Base-by-base conservation (phyloP, 2,113 vertebrate species). In the Serinus canaria region DNA sequence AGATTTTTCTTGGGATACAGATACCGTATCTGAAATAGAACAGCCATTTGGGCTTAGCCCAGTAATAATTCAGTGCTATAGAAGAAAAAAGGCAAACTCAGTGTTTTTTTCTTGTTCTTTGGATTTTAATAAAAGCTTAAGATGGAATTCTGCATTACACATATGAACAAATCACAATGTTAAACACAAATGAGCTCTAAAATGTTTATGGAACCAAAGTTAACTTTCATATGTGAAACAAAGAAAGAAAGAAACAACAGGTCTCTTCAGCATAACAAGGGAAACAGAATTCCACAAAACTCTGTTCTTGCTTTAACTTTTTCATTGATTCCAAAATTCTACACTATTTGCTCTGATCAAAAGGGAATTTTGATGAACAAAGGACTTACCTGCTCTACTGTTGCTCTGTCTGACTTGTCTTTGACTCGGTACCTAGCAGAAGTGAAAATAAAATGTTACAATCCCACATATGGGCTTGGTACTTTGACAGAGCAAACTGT, bases 391-490 rank as follows among this genome's bases (percentile, higher is more conserved):
- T 99, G 99, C 85, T 99, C 99, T 18, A 99, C 99, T 6, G 99
- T 99, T 81, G 99, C 99, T 97, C 99, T 97, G 92, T 99, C 99
- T 7, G 99, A 98, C 92, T 99, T 99, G 96, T 99, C 99, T 97
- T 99, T 99, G 88, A 99, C 98, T 74, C 99, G 98, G 96, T 98
- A 99, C 98, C 99, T 99, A 97, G 86, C 43, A 86, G 62, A 92
- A 95, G 70, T 39, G 41, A 92, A 96, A 94, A 95, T 3, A 67
- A 58, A 77, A 43, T 11, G 0, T 64, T 21, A 81, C 10, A 46
- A 33, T 25, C 46, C 9, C 33, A 67, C 15, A 6, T 6, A 53
- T 0, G 4, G 56, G 27, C 27, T 77, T 4, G 1, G 30, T 31
- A 43, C 33, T 67, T 50, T 18, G 15, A 43, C 59, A 90, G 11